These are phyloP conservation scores for Alectoris magna DNA, from an alignment of 2,797 vertebrate species.

Conservation along the genomic window DNA sequence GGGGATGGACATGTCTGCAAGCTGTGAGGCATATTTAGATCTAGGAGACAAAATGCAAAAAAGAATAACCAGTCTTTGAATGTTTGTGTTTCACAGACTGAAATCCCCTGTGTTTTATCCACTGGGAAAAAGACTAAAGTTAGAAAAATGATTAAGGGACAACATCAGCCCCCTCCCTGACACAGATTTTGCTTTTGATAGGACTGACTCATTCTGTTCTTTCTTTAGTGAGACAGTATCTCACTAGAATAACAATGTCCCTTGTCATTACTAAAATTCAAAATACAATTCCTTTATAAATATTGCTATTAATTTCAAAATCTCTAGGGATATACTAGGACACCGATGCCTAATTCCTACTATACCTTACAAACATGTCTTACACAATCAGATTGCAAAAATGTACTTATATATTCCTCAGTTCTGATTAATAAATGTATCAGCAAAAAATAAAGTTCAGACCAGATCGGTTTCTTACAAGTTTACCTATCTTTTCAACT, in stretches of 20 bases:
- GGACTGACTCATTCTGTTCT: slow-evolving; percentile 3
- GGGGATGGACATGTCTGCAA: fast-evolving
- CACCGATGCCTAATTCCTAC: neutral
- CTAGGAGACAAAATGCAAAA: neutral
- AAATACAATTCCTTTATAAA: slow-evolving; percentile 24
- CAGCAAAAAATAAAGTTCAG: neutral
- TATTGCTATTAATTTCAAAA: slow-evolving; percentile 20
- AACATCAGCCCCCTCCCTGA: neutral
- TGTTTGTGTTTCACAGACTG: slow-evolving; percentile 3
- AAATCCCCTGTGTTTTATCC: neutral
- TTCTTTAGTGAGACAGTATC: neutral
- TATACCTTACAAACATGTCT: neutral
- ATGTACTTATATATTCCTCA: neutral
- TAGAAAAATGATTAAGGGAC: neutral
- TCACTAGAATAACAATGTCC: neutral
- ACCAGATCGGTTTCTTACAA: neutral
- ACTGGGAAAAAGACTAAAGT: neutral
- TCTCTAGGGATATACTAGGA: neutral
- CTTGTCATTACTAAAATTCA: slow-evolving; percentile 3
- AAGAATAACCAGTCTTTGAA: fast-evolving
- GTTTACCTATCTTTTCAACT: neutral
- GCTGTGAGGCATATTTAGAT: neutral
- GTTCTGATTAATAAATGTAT: neutral
- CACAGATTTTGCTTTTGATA: neutral
- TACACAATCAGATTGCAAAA: neutral